phyloP scores from a whole-genome alignment of 2,797 vertebrate genomes.

The Melopsittacus undulatus region DNA sequence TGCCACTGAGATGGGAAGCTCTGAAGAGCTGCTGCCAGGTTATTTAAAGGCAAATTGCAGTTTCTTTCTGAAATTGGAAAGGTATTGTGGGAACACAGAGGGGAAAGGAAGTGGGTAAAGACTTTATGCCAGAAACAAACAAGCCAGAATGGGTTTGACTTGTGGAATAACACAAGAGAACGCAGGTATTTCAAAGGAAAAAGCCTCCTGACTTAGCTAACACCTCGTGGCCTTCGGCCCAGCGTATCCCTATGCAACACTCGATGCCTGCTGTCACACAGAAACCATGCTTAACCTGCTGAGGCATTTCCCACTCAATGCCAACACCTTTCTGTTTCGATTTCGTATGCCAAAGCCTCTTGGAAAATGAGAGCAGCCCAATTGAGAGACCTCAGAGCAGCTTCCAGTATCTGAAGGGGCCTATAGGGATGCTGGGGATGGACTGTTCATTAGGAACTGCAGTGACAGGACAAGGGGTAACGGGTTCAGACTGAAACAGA shows the following conservation, averaged over 20 bases:
- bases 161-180: not conserved
- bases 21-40: not conserved
- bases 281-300: not conserved
- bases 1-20: not conserved
- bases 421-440: no score
- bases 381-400: not conserved
- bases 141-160: not conserved
- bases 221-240: not conserved
- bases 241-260: fast-evolving
- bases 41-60: not conserved
- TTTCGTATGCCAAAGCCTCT: not conserved
- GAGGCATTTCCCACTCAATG: not conserved
- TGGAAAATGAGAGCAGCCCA: not conserved
- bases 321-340: not conserved
- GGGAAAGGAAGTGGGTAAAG: fast-evolving
- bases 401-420: no score
- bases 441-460: no score
- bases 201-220: not conserved
- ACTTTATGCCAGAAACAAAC: not conserved
- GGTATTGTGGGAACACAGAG: not conserved
- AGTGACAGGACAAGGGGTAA: no score
- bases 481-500: no score
- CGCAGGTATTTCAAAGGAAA: not conserved
- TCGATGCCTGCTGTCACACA: fast-evolving
- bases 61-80: not conserved